Base-by-base conservation (phyloP, 1,140 invertebrate species). In the Bemisia tabaci region DNA sequence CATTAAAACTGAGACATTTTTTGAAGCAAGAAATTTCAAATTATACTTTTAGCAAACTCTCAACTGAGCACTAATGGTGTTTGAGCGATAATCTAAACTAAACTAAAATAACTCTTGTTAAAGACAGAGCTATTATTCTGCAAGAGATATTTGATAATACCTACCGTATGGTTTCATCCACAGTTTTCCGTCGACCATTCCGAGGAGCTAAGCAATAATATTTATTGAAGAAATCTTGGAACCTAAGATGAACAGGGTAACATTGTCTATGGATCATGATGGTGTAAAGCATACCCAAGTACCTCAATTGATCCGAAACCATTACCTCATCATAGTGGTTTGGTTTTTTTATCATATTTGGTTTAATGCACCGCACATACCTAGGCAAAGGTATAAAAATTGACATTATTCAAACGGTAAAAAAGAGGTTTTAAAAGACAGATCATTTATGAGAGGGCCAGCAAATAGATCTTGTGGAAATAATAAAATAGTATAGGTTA, bases 281-380 rank as follows among this genome's bases (percentile, higher is more conserved):
- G 68, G 97, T 95, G 76, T 97, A 94, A 73, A 96, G 80, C 92
- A 97, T 97, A 61, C 95, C 94, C 60, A 97, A 83, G 79, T 97
- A 97, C 70, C 87, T 86, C 5, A 97, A 80, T 79, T 97, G 95
- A 72, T 93, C 91, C 58, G 94, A 78, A 1, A 97, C 94, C 64
- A 96, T 81, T 62, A 84, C 82, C 58, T 89, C 86, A 75, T 91
- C 87, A 76, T 92, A 97, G 69, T 87, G 83, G 72, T 93, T 85
- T 0, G 92, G 81, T n/a, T 84, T 79, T 78, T 97, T 97, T 70
- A 87, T 81, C 74, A 88, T 84, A 74, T 97, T 97, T 0, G 95
- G 94, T 75, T 97, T 97, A 69, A 97, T 95, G 75, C 95, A 97
- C 9, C 94, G 82, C 0, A 95, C 93, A 80, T 97, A 92, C 88